phyloP scores from a whole-genome alignment of 2,113 vertebrate species.

The Callaeas wilsoni region DNA sequence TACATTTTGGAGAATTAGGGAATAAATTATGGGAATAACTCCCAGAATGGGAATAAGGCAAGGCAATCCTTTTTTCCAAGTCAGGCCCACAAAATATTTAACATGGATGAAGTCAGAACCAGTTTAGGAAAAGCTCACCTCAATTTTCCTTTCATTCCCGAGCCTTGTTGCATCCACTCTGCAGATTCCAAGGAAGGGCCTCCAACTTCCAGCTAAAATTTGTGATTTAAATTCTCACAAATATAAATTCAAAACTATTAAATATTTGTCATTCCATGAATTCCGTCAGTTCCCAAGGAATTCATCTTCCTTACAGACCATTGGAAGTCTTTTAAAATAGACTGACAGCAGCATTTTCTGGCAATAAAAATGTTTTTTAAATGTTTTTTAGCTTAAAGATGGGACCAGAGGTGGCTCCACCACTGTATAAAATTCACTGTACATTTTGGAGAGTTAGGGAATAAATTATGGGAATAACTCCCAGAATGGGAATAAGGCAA shows the following conservation, averaged over 20 bases:
- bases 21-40: neutral
- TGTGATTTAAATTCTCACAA: neutral
- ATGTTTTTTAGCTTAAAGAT: neutral
- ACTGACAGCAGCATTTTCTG: neutral
- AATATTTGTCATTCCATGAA: too few relatives aligned
- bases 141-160: neutral
- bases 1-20: neutral
- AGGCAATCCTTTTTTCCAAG: neutral
- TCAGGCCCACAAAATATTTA: accelerated
- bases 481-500: neutral
- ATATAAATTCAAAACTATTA: neutral
- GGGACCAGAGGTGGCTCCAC: too few relatives aligned
- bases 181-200: neutral
- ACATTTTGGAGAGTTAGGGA: neutral
- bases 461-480: neutral
- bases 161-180: neutral
- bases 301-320: neutral
- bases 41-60: neutral
- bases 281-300: neutral
- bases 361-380: neutral
- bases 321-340: accelerated
- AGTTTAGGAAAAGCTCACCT: neutral
- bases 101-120: neutral
- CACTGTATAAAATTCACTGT: too few relatives aligned
- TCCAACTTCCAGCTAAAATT: neutral